Percentiles rank a stretch among this genome's conserved stretches.
phyloP scores from a whole-genome alignment of 2,113 vertebrate genomes.

The Lutjanus erythropterus region DNA sequence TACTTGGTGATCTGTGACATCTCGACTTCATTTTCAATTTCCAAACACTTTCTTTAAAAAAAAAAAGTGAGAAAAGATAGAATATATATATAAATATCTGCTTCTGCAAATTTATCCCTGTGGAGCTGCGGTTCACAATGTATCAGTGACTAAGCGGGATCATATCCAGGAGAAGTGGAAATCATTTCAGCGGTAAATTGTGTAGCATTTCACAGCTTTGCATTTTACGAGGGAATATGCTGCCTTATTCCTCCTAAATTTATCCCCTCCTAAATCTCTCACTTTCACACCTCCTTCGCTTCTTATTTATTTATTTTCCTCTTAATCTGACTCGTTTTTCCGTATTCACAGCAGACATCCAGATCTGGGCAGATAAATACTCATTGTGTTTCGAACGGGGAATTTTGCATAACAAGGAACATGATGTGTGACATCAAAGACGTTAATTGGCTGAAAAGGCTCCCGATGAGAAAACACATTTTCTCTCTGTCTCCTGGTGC shows the following conservation, averaged over 20 bases:
- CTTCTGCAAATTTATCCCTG: conserved; percentile 14
- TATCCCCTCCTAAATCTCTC: conserved; percentile 44
- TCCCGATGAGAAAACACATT: conserved; percentile 21
- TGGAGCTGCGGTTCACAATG: conserved; percentile 5
- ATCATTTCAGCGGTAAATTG: conserved; percentile 47
- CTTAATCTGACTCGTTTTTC: conserved; percentile 38
- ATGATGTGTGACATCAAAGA: conserved; percentile 61
- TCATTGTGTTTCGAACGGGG: conserved; percentile 33
- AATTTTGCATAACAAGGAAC: conserved; percentile 65
- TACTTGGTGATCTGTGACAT: conserved; percentile 18
- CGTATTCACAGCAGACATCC: conserved; percentile 21
- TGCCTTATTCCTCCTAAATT: conserved; percentile 45
- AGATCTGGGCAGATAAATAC: conserved; percentile 43
- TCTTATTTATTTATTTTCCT: conserved; percentile 42
- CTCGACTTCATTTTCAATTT: conserved; percentile 35
- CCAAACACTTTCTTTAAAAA: neutral
- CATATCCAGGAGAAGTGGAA: conserved; percentile 44
- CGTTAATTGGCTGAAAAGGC: conserved; percentile 49
- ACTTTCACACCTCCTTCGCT: conserved; percentile 48
- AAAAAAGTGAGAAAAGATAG: conserved; percentile 13
- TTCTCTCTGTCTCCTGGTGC: conserved; percentile 1
- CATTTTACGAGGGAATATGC: conserved; percentile 38
- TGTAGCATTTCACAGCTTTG: conserved; percentile 48
- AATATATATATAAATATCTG: neutral
- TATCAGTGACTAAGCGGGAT: conserved; percentile 34